Conservation (phyloP, 2,888 invertebrate genomes). For the Drosophila barbarae region DNA sequence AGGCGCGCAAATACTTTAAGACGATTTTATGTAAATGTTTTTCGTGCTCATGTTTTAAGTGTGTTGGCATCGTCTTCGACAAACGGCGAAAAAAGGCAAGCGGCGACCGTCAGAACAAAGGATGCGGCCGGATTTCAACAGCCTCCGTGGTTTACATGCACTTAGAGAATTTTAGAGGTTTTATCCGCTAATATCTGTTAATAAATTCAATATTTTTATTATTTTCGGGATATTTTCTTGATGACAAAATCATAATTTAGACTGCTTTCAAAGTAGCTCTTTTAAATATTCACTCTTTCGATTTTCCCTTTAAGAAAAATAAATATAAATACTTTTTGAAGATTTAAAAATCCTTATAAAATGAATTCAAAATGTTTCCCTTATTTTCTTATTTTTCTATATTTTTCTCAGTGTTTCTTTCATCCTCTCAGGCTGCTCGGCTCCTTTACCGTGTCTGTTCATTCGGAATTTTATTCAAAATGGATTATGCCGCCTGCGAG, state of each 20-base stretch:
- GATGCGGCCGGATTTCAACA: slow-evolving; percentile 39
- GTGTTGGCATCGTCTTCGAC: slow-evolving; percentile 61
- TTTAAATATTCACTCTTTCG: not conserved
- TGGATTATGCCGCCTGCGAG: slow-evolving; percentile 63
- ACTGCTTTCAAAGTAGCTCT: not conserved
- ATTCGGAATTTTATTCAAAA: slow-evolving; percentile 73
- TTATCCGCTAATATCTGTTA: no score
- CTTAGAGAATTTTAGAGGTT: not conserved
- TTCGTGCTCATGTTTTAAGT: slow-evolving; percentile 75
- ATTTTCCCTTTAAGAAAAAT: not conserved
- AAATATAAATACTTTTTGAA: not conserved
- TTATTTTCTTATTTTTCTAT: not conserved
- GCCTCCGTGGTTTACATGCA: slow-evolving; percentile 6
- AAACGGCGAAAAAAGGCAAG: slow-evolving; percentile 50
- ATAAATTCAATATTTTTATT: not conserved
- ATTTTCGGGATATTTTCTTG: not conserved
- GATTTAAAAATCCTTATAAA: not conserved
- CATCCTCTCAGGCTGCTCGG: slow-evolving; percentile 1
- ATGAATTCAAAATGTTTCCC: not conserved
- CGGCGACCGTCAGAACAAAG: slow-evolving; percentile 48
- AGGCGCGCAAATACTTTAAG: slow-evolving; percentile 73
- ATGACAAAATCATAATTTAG: not conserved
- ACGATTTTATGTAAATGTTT: slow-evolving; percentile 76
- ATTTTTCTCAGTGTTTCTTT: not conserved
- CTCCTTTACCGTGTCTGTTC: slow-evolving; percentile 61